Evolutionary conservation across 1,140 invertebrate genomes (phyloP).

Genomic region (Pseudomyrmex cubaensis): DNA sequence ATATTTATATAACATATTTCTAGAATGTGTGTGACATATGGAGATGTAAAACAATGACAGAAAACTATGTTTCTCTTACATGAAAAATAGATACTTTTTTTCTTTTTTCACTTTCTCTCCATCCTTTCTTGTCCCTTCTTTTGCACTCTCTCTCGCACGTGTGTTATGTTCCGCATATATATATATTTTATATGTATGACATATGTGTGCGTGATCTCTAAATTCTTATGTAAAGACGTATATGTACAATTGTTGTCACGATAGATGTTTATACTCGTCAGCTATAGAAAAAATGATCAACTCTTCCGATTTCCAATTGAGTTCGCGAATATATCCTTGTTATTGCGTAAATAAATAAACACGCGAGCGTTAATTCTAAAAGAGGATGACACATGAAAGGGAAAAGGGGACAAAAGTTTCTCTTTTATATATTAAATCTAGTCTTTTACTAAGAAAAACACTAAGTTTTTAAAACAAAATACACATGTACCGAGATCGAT

Average conservation of each 20-base stretch:
- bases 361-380: conserved; percentile 36
- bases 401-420: neutral
- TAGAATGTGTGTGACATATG: conserved; percentile 64
- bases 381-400: conserved; percentile 13
- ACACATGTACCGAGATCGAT: conserved; percentile 33
- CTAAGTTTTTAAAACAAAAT: conserved; percentile 40
- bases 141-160: conserved; percentile 68
- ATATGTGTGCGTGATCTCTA: conserved; percentile 58
- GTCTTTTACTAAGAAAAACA: too few species aligned
- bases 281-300: conserved; percentile 44
- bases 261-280: conserved; percentile 33
- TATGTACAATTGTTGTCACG: conserved; percentile 59
- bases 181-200: conserved; percentile 69
- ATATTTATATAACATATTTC: conserved; percentile 53
- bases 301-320: conserved; percentile 32
- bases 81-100: conserved; percentile 80
- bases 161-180: conserved; percentile 44
- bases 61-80: conserved; percentile 81
- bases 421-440: neutral
- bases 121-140: conserved; percentile 55
- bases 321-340: conserved; percentile 8
- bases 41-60: conserved; percentile 80
- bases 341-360: conserved; percentile 17
- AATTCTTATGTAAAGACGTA: conserved; percentile 53
- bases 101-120: conserved; percentile 65